Base-by-base conservation (phyloP, 2,113 vertebrate genomes). In the Sylvicapra grimmia region DNA sequence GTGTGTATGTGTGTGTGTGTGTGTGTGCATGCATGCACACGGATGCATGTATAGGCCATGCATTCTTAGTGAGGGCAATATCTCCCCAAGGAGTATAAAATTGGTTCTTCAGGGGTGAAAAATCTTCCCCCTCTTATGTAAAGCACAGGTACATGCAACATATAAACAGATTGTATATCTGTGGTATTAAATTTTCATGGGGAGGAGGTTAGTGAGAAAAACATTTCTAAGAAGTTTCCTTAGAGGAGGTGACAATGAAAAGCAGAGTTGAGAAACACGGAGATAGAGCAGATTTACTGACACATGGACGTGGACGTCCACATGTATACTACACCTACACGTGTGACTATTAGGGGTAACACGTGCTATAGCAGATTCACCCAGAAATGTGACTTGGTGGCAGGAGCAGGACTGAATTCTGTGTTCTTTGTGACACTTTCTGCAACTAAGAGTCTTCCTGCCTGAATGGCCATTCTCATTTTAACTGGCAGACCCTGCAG, bases 1-100 rank as follows among this genome's bases (percentile, higher is more conserved):
- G 4, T 33, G 12, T 23, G 3, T 14, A 2, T 59, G 9, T 23
- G 29, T 21, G 8, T 29, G 21, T 14, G 18, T 6, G 53, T 8
- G 51, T 47, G 47, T 47, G 47, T 47, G 47, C 14, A 4, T 6
- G 54, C 2, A 3, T 29, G 27, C 1, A 1, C 8, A 86, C 4
- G 27, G n/a, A 21, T n/a, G 25, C 11, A 47, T 0, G 3, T 15
- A n/a, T 19, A 86, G 33, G 61, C 2, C 3, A 4, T 36, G 8
- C 12, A n/a, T 40, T 79, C n/a, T 92, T 51, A 88, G 53, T 33
- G 9, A 23, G 33, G 21, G 5, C 4, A 25, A 1, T 59, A 63
- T 79, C 36, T 59, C 25, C 23, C 0, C 12, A 68, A 18, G 16
- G 5, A 15, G 33, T 16, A 80, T 77, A 90, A 68, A 86, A 72